A percentile compares a stretch with the other conserved stretches of the same genome.
Evolutionary conservation across 2,888 invertebrate species (phyloP).

Genomic region (Calameuta filiformis): DNA sequence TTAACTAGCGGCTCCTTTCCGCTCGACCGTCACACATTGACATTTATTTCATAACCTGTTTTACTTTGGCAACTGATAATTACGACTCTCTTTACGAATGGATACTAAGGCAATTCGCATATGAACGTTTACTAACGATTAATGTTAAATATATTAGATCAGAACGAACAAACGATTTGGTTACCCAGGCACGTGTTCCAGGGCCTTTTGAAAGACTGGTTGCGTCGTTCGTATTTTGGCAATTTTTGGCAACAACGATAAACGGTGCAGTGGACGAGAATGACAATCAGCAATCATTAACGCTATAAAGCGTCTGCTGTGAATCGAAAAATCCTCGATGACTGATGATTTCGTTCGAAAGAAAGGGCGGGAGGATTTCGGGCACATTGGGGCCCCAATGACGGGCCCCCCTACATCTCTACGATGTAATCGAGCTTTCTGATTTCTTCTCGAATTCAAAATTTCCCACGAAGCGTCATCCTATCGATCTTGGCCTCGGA

Average conservation of each 20-base stretch:
- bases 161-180: not conserved
- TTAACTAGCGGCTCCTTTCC: not conserved
- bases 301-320: not conserved
- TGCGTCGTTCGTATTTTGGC: not conserved
- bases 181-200: not conserved
- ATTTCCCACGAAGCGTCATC: conserved; percentile 8
- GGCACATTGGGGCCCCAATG: conserved; percentile 43
- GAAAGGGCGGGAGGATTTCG: conserved; percentile 4
- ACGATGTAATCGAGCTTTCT: conserved; percentile 16
- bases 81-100: not conserved
- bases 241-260: not conserved
- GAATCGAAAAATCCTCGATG: not conserved
- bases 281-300: not conserved
- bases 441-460: conserved; percentile 12
- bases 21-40: not conserved
- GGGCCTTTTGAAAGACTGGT: not conserved
- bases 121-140: not conserved
- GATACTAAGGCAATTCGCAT: conserved; percentile 22
- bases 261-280: not conserved
- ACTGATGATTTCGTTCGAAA: not conserved
- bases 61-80: not conserved
- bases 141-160: not conserved
- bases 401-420: conserved; percentile 46
- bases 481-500: conserved; percentile 27
- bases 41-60: not conserved